These are phyloP conservation scores for Machimus rusticus DNA, from an alignment of 2,888 invertebrate genomes.

Conservation along the genomic window DNA sequence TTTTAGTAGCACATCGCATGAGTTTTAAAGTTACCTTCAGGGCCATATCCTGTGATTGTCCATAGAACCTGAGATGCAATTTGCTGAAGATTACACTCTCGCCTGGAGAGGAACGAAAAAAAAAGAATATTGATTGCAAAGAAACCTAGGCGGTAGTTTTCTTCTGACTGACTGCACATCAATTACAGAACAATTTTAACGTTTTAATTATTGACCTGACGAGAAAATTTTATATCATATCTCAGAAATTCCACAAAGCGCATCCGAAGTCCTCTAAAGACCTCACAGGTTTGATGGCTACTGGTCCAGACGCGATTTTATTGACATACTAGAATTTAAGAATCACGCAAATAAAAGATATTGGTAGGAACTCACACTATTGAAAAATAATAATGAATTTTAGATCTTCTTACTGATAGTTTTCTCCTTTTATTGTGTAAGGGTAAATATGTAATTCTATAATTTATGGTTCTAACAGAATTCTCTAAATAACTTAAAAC, in stretches of 20 bases:
- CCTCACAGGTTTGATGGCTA: not conserved
- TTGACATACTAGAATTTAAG: not conserved
- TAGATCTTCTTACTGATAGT: not conserved
- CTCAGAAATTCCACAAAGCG: not conserved
- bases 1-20: not conserved
- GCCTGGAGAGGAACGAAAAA: not conserved
- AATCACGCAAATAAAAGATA: not conserved
- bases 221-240: not conserved
- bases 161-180: not conserved
- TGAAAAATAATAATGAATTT: not conserved
- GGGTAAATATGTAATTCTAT: too few species aligned
- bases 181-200: not conserved
- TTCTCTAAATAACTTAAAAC: not conserved
- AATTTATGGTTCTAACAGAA: not conserved
- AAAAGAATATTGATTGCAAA: not conserved
- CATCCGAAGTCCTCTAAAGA: not conserved
- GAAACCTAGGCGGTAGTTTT: not conserved
- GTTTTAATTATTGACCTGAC: not conserved
- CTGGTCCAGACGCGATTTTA: not conserved
- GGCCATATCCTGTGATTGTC: not conserved
- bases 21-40: not conserved
- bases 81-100: not conserved
- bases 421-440: not conserved
- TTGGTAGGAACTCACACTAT: too few species aligned
- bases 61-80: not conserved